Evolutionary conservation across 2,797 vertebrate genomes (phyloP).

Genomic region (Forpus xanthops): DNA sequence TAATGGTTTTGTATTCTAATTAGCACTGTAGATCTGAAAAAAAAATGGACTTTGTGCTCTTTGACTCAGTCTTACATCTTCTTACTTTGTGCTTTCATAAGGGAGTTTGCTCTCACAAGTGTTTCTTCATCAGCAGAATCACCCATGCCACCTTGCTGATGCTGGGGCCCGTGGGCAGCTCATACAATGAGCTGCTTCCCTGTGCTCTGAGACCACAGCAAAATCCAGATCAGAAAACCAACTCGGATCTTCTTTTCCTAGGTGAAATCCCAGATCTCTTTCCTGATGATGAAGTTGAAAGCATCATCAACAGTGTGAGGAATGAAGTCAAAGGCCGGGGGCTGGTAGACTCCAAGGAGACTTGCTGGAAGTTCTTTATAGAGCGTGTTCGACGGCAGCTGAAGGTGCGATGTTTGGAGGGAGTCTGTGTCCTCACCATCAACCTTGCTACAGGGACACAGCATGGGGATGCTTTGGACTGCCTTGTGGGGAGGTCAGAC

Average conservation of each 20-base stretch:
- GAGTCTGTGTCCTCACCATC: fast-evolving
- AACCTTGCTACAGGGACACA: fast-evolving
- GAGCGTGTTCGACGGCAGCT: conserved; percentile 86
- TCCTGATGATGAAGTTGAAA: conserved; percentile 90
- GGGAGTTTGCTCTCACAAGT: not conserved
- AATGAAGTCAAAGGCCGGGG: conserved; percentile 86
- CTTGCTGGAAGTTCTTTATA: conserved; percentile 96
- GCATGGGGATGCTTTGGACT: not conserved
- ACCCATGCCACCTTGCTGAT: not conserved
- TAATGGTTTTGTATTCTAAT: not conserved
- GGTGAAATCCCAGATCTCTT: conserved; percentile 95
- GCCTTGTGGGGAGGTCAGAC: not conserved
- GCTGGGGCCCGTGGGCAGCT: not conserved
- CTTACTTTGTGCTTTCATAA: not conserved
- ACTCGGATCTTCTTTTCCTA: conserved; percentile 4
- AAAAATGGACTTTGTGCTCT: not conserved
- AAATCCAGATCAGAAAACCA: not conserved
- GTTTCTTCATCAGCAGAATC: not conserved
- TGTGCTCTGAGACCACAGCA: not conserved
- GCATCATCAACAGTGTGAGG: conserved; percentile 84
- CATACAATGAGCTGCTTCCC: not conserved
- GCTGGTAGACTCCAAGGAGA: conserved; percentile 86
- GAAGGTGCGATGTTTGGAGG: conserved; percentile 80
- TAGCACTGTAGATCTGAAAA: not conserved
- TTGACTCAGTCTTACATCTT: not conserved